Base-by-base conservation (phyloP, 1,140 invertebrate genomes). In the Lineus longissimus region DNA sequence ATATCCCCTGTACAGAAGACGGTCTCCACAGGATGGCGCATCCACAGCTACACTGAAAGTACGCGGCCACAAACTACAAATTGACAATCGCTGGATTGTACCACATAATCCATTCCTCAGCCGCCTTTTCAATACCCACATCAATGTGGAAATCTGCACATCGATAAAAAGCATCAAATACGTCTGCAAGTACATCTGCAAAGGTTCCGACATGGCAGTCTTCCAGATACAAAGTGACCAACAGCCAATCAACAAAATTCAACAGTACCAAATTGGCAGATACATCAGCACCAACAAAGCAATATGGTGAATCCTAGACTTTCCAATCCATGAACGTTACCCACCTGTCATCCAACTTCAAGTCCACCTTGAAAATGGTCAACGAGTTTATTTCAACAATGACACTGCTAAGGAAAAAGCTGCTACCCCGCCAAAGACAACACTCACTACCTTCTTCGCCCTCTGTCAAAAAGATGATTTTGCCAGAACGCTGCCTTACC, bases 361-460 rank as follows among this genome's bases (percentile, higher is more conserved):
- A 6, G 81, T 85, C 9, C 83, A 86, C 78, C 66, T 86, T 17
- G 73, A 80, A 69, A 80, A 80, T 72, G 74, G 78, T 61, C 81
- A 85, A 71, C 33, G 76, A 67, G 73, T 79, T 56, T 80, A 82
- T 66, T 82, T 80, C 65, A 81, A 65, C 43, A 55, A 56, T 55
- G 19, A 62, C 17, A 82, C 74, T 63, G 67, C 65, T 13, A 40
- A 23, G 54, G 43, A 77, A n/a, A 66, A 59, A 63, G 70, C 69
- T 13, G 55, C 41, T 58, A 61, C 54, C 56, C 72, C 77, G 66
- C 74, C 73, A 57, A 57, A 65, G 31, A 82, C 81, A 64, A 84
- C 81, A 64, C 68, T 84, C 15, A 76, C 73, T 27, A 71, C 64
- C 15, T 84, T 83, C 69, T 82, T 82, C 63, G 40, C 63, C 62